Conservation (phyloP, 1,140 invertebrate species). For the Panagrolaimus sp. region DNA sequence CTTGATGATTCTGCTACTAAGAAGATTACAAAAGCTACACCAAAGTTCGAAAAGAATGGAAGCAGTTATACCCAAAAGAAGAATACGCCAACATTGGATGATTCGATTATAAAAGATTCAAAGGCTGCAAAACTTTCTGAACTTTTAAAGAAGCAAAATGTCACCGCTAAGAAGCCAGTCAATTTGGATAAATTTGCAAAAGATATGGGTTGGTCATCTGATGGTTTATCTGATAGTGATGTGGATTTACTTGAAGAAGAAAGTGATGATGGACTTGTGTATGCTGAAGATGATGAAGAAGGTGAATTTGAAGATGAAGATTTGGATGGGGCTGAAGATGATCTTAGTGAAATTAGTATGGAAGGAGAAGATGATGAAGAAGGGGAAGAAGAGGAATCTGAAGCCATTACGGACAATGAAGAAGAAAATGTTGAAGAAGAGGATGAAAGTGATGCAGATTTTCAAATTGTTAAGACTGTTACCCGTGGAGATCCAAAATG, state of each 20-base stretch:
- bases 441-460: not conserved
- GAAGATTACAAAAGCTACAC: not conserved
- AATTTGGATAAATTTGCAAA: not conserved
- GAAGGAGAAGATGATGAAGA: too few relatives aligned
- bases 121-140: not conserved
- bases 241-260: not conserved
- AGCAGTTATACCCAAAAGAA: not conserved
- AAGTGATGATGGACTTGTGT: constrained; percentile 4
- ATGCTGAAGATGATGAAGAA: not conserved
- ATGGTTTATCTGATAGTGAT: not conserved
- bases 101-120: not conserved
- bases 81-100: not conserved
- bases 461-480: not conserved
- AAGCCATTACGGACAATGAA: not conserved
- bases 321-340: too few relatives aligned
- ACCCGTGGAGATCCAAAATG: too few relatives aligned
- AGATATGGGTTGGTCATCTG: not conserved
- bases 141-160: not conserved
- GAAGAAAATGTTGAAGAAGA: constrained; percentile 3
- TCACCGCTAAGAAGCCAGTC: not conserved
- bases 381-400: not conserved
- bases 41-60: not conserved
- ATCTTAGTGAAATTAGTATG: too few relatives aligned
- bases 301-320: too few relatives aligned
- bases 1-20: not conserved